These are phyloP conservation scores for Ypsolopha sequella DNA, from an alignment of 2,888 invertebrate species.

Conservation along the genomic window DNA sequence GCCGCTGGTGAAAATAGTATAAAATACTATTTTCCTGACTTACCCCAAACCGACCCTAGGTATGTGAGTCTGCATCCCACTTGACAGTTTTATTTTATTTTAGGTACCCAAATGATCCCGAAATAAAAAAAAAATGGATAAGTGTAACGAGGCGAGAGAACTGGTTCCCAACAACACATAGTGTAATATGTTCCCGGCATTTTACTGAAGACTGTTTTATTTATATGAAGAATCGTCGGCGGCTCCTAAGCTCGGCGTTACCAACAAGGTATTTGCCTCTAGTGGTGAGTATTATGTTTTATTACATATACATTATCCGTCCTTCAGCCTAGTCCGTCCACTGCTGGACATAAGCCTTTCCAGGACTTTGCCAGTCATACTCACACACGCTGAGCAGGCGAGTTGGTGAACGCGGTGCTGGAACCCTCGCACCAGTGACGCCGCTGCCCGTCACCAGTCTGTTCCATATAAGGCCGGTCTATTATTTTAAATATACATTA, in stretches of 20 bases:
- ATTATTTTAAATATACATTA: background rate
- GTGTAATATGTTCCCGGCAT: constrained; percentile 3
- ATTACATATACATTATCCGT: background rate
- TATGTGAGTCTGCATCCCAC: background rate
- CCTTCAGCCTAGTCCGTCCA: too few species aligned
- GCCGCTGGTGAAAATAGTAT: too few species aligned
- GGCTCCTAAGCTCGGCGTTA: background rate
- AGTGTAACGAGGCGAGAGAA: background rate
- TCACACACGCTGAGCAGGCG: too few species aligned
- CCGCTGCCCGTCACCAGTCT: too few species aligned
- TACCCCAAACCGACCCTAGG: background rate
- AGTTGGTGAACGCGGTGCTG: too few species aligned
- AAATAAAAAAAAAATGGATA: background rate
- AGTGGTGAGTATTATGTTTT: background rate
- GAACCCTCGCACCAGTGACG: too few species aligned
- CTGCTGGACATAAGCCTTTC: too few species aligned
- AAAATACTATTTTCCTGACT: background rate
- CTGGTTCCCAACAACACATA: constrained; percentile 1
- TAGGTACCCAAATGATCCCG: background rate
- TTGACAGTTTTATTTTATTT: background rate
- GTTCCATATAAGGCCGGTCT: too few species aligned
- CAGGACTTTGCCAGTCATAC: too few species aligned
- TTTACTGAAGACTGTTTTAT: constrained; percentile 1
- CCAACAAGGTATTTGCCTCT: background rate
- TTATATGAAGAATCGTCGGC: background rate